phyloP scores from a whole-genome alignment of 2,888 invertebrate genomes.

The Sarcophaga rosellei region DNA sequence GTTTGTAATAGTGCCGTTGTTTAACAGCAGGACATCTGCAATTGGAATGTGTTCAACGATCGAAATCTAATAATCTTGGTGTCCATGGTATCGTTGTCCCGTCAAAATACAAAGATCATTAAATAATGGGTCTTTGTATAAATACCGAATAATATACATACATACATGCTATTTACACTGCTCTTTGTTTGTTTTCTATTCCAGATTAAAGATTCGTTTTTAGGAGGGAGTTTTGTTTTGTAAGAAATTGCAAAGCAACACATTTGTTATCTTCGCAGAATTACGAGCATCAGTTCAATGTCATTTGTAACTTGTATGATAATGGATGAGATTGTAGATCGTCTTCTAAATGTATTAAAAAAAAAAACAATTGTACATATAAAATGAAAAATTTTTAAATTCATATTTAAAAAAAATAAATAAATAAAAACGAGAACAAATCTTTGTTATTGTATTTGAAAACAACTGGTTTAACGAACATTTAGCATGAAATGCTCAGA shows the following conservation, averaged over 20 bases:
- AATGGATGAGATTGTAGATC: constrained; percentile 20
- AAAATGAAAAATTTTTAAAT: too few species aligned
- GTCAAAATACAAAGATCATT: constrained; percentile 44
- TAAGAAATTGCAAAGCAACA: constrained; percentile 36
- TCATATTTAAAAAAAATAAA: too few species aligned
- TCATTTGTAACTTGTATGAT: constrained; percentile 41
- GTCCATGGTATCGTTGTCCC: constrained; percentile 55
- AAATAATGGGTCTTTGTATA: background rate
- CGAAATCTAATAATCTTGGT: constrained; percentile 64
- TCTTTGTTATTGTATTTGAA: too few species aligned
- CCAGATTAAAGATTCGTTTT: background rate
- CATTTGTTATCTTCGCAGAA: constrained; percentile 30
- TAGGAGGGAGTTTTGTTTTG: constrained; percentile 60
- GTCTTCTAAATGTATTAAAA: background rate
- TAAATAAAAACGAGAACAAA: too few species aligned
- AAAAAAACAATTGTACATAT: too few species aligned
- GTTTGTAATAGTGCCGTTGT: constrained; percentile 55
- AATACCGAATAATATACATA: constrained; percentile 1
- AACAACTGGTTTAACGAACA: too few species aligned
- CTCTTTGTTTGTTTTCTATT: background rate
- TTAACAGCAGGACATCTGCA: constrained; percentile 69
- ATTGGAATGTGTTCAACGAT: constrained; percentile 69
- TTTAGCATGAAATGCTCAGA: too few species aligned
- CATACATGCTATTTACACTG: background rate
- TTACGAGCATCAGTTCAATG: constrained; percentile 7